These are phyloP conservation scores for Pararge aegeria DNA, from an alignment of 1,140 invertebrate genomes.

Conservation along the genomic window DNA sequence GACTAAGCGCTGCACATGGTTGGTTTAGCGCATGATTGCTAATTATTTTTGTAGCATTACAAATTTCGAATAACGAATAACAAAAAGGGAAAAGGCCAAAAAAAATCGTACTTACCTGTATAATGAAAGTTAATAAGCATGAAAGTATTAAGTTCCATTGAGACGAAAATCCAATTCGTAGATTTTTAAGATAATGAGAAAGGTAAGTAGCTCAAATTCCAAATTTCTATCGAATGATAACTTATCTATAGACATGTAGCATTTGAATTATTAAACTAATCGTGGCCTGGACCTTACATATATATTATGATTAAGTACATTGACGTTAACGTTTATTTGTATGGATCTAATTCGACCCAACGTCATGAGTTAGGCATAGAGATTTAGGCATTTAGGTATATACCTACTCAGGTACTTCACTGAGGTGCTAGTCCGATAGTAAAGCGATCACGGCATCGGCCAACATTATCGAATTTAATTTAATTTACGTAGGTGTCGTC, in stretches of 20 bases:
- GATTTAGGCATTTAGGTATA: too few relatives aligned
- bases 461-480: too few relatives aligned
- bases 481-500: too few relatives aligned
- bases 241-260: not conserved
- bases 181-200: constrained; percentile 4
- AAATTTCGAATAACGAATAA: constrained; percentile 26
- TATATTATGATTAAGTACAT: too few relatives aligned
- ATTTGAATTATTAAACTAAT: not conserved
- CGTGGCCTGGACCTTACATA: not conserved
- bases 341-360: too few relatives aligned
- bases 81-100: constrained; percentile 3
- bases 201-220: constrained; percentile 1
- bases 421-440: too few relatives aligned
- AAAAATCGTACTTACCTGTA: constrained; percentile 16
- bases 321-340: too few relatives aligned
- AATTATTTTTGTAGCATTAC: constrained; percentile 41
- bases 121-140: constrained; percentile 29
- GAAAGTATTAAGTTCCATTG: constrained; percentile 28
- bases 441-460: too few relatives aligned
- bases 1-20: constrained; percentile 31
- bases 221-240: constrained; percentile 24
- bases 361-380: too few relatives aligned
- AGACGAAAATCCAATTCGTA: constrained; percentile 11
- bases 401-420: too few relatives aligned
- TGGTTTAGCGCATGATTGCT: constrained; percentile 61